Evolutionary conservation across 2,113 vertebrate genomes (phyloP), one percentile per base, ranked within the genome.

Genomic region (Fukomys damarensis): DNA sequence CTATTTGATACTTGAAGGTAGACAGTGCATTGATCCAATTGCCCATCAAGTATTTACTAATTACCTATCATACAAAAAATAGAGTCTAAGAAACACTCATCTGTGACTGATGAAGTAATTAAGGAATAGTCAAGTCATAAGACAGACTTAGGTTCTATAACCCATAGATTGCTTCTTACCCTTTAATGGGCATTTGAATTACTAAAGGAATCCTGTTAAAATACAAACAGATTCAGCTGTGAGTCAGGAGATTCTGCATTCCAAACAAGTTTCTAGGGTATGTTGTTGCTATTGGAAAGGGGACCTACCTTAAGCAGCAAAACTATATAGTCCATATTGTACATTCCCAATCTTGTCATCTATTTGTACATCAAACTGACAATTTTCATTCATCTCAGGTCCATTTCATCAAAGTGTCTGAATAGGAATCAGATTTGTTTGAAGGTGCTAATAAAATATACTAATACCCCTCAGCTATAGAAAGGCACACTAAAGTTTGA

Each of bases 401-500:
- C 87, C 52, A 41, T 91, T 89, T 97, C 59, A 90, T 95, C 70
- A 86, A 89, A 81, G 54, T 89, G 38, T 92, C 81, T 54, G 46
- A 87, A 93, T 30, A 72, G 41, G 46, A 96, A 95, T 94, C 89
- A 94, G 89, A 96, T 91, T 89, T 87, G 16, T 90, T 77, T 86
- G 38, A 94, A 94, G 63, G 65, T 96, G 59, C 24, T 93, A 95
- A 94, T 91, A 94, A 93, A 93, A 86, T 86, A 94, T 91, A 82
- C 30, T 94, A 93, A 86, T 91, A 1, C 7, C 56, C 68, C 19
- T 32, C 70, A 14, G 16, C 7, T 56, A 56, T 56, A 12, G 2
- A 3, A 14, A 56, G 8, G 16, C 2, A 56, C 54, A 93, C 93
- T 74, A 32, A 92, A 89, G 52, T 81, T 95, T 92, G 70, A 97